phyloP scores from a whole-genome alignment of 1,140 invertebrate species.

The Hestina assimilis region DNA sequence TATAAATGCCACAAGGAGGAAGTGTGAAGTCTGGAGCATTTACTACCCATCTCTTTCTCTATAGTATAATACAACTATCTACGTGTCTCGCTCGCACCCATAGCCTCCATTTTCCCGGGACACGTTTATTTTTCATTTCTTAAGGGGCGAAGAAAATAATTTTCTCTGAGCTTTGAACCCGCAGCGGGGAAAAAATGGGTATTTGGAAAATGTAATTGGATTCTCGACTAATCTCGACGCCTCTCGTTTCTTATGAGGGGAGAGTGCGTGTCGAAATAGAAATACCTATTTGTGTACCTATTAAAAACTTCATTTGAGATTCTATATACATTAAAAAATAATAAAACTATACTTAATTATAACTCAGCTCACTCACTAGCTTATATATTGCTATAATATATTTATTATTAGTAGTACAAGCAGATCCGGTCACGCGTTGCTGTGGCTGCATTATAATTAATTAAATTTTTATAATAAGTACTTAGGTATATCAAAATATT shows the following conservation, averaged over 20 bases:
- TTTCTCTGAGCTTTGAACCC: slow-evolving; percentile 74
- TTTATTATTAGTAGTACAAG: no score
- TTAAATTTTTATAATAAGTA: no score
- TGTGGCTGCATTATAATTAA: no score
- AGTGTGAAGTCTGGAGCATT: slow-evolving; percentile 21
- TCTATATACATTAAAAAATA: no score
- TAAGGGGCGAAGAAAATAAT: slow-evolving; percentile 71
- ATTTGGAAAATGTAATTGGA: slow-evolving; percentile 76
- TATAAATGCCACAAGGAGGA: slow-evolving; percentile 47
- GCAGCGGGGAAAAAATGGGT: slow-evolving; percentile 69
- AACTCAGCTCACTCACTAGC: no score
- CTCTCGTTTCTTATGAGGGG: slow-evolving; percentile 56
- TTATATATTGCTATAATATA: no score
- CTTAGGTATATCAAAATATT: no score
- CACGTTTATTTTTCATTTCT: slow-evolving; percentile 75
- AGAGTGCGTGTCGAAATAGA: slow-evolving; percentile 58
- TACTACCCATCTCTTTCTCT: slow-evolving; percentile 32
- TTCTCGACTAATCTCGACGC: slow-evolving; percentile 70
- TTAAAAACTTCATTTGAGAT: neutral
- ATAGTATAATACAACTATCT: neutral
- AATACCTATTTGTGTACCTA: slow-evolving; percentile 9
- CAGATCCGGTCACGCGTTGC: no score
- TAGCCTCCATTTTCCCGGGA: slow-evolving; percentile 42
- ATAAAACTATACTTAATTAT: no score
- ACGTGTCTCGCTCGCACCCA: slow-evolving; percentile 34